Percentiles rank a stretch among this genome's conserved stretches.
Conservation (phyloP, 2,888 invertebrate genomes). For the Melanostoma mellinum region DNA sequence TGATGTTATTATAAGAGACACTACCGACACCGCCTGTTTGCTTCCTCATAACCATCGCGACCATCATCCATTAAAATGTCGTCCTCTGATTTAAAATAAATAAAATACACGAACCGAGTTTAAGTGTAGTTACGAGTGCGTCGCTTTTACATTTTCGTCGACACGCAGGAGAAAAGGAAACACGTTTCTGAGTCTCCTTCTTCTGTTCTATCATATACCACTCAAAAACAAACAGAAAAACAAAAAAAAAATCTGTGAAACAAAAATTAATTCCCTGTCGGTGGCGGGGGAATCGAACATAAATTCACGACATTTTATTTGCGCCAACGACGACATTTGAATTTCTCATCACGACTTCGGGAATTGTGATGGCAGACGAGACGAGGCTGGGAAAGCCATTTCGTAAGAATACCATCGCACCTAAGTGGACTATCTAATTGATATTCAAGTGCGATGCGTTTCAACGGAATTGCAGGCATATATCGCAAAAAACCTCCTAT, state of each 20-base stretch:
- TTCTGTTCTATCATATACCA: constrained; percentile 17
- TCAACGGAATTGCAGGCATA: constrained; percentile 29
- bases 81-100: constrained; percentile 65
- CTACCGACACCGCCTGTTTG: neutral
- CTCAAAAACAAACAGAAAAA: neutral
- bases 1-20: constrained; percentile 36
- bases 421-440: constrained; percentile 55
- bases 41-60: constrained; percentile 41
- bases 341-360: constrained; percentile 66
- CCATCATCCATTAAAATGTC: constrained; percentile 60
- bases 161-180: constrained; percentile 19
- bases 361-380: constrained; percentile 1
- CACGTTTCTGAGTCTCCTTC: constrained; percentile 41
- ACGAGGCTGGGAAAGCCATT: constrained; percentile 54
- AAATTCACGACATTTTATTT: constrained; percentile 42
- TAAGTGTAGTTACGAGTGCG: constrained; percentile 7
- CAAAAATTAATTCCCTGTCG: constrained; percentile 26
- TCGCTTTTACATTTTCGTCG: constrained; percentile 33
- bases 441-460: constrained; percentile 64
- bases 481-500: constrained; percentile 2
- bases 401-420: constrained; percentile 27
- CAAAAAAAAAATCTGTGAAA: constrained; percentile 24
- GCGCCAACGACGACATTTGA: constrained; percentile 49
- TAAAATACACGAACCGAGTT: constrained; percentile 62
- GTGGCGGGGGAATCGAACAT: constrained; percentile 33